These are phyloP conservation scores for Diuraphis noxia DNA, from an alignment of 1,140 invertebrate genomes.

Conservation along the genomic window DNA sequence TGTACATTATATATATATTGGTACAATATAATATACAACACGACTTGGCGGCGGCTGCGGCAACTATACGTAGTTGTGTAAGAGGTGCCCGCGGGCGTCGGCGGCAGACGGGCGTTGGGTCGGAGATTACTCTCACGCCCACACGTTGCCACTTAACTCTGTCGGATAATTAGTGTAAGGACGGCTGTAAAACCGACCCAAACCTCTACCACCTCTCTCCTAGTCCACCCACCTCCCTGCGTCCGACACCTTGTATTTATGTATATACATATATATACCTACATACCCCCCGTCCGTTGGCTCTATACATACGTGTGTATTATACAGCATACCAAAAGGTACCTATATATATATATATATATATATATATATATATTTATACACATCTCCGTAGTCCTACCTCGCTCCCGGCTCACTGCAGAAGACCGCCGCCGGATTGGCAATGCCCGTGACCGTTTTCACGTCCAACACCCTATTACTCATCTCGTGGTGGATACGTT, in stretches of 20 bases:
- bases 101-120: conserved; percentile 44
- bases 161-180: conserved; percentile 52
- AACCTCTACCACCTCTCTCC: neutral
- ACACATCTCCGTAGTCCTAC: neutral
- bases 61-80: conserved; percentile 25
- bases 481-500: conserved; percentile 27
- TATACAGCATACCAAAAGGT: too few species aligned
- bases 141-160: conserved; percentile 52
- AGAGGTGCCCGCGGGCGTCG: conserved; percentile 23
- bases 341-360: neutral
- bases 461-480: conserved; percentile 38
- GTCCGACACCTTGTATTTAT: neutral
- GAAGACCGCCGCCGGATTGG: conserved; percentile 15
- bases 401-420: neutral
- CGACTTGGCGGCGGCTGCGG: conserved; percentile 40
- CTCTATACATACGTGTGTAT: neutral
- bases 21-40: neutral
- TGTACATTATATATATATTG: neutral
- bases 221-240: too few species aligned
- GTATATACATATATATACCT: neutral
- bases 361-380: too few species aligned
- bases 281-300: neutral
- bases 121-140: conserved; percentile 54
- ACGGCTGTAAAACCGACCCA: conserved; percentile 50
- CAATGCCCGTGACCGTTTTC: conserved; percentile 34